Conservation (phyloP, 37 sponge, comb jelly and placozoan species). For the Aplysina aerophoba region DNA sequence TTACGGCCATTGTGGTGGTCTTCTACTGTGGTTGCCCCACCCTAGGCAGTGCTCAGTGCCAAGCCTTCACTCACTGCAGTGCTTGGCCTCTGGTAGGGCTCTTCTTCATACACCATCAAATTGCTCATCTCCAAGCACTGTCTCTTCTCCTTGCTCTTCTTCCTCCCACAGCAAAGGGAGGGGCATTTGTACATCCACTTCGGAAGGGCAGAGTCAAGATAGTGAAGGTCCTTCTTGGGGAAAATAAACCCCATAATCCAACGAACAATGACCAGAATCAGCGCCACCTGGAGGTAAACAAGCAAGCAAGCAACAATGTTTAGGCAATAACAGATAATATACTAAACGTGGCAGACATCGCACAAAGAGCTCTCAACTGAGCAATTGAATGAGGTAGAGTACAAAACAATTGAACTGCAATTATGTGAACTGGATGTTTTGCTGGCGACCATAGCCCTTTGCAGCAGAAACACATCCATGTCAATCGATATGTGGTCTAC, state of each 20-base stretch:
- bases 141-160: background rate
- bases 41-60: no score
- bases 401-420: no score
- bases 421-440: no score
- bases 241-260: slow-evolving; percentile 62
- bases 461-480: no score
- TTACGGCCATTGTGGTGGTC: no score
- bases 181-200: slow-evolving; percentile 46
- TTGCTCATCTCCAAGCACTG: background rate
- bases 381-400: no score
- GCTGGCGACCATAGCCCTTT: no score
- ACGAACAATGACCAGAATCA: slow-evolving; percentile 52
- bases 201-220: slow-evolving; percentile 78
- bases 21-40: no score
- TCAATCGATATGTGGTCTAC: no score
- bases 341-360: background rate
- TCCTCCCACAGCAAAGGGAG: background rate
- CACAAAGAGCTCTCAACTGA: background rate
- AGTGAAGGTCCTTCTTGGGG: slow-evolving; percentile 53
- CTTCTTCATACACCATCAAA: slow-evolving; percentile 21
- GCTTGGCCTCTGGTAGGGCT: slow-evolving; percentile 3
- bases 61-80: slow-evolving; percentile 16
- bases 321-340: background rate
- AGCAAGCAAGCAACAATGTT: slow-evolving; percentile 5
- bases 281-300: slow-evolving; percentile 35